phyloP scores from a whole-genome alignment of 2,797 vertebrate species.

The Hyperoplus lanceolatus region DNA sequence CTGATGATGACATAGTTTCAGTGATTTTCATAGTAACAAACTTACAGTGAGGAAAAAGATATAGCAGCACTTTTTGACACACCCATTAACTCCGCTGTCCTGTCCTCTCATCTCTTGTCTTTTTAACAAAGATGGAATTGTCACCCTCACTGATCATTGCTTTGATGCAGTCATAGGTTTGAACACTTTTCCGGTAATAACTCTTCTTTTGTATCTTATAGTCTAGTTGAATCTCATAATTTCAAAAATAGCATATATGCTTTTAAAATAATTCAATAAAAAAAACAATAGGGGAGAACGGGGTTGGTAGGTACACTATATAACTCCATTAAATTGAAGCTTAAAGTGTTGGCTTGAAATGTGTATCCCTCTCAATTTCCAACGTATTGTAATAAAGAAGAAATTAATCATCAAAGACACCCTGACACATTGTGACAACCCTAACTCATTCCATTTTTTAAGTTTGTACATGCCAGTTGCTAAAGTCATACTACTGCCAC shows the following conservation, averaged over 20 bases:
- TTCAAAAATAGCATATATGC: background rate
- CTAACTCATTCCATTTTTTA: background rate
- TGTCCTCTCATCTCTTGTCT: background rate
- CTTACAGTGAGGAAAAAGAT: background rate
- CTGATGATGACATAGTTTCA: slow-evolving; percentile 1
- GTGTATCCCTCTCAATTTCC: too few relatives aligned
- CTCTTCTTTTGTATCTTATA: background rate
- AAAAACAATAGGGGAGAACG: too few relatives aligned
- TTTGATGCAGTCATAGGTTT: background rate
- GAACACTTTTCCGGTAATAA: background rate
- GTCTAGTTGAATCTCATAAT: background rate
- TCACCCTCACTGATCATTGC: too few relatives aligned
- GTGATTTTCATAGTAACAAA: background rate
- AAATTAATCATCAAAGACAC: too few relatives aligned
- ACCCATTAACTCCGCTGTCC: background rate
- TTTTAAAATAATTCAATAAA: background rate
- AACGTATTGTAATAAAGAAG: too few relatives aligned
- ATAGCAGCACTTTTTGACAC: background rate
- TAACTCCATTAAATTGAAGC: too few relatives aligned
- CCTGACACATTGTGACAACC: too few relatives aligned
- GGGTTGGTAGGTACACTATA: too few relatives aligned
- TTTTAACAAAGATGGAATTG: background rate
- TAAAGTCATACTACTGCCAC: background rate
- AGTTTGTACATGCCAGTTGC: background rate
- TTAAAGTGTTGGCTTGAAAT: too few relatives aligned